Percentiles rank a stretch among this genome's conserved stretches.
phyloP scores from a whole-genome alignment of 2,113 vertebrate genomes.

The Callipepla squamata region DNA sequence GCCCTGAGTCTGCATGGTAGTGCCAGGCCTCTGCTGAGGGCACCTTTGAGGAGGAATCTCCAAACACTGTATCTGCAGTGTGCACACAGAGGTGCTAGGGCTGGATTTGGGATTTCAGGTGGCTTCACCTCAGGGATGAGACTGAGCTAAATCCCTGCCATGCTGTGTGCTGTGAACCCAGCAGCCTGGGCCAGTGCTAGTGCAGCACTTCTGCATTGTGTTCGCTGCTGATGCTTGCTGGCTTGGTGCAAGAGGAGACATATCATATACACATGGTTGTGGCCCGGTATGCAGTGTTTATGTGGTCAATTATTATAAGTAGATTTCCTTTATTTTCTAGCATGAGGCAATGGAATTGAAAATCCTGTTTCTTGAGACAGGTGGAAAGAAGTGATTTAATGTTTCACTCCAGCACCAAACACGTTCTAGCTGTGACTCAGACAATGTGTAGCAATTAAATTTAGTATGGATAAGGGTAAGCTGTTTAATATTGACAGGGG shows the following conservation, averaged over 20 bases:
- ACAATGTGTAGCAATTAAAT: conserved; percentile 26
- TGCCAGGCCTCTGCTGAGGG: background rate
- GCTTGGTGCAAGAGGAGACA: background rate
- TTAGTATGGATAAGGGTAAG: background rate
- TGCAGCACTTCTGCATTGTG: fast-evolving
- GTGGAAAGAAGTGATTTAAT: conserved; percentile 60
- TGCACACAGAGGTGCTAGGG: fast-evolving
- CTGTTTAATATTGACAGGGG: background rate
- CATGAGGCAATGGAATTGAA: conserved; percentile 26
- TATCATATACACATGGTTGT: fast-evolving
- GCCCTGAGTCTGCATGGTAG: background rate
- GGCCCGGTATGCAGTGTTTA: background rate
- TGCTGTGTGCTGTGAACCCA: background rate
- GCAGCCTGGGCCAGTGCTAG: background rate
- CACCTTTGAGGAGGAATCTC: background rate
- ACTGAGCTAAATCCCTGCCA: background rate
- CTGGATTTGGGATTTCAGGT: background rate
- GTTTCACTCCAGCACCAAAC: background rate
- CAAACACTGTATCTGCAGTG: fast-evolving
- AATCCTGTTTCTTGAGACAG: conserved; percentile 30
- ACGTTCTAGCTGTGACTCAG: conserved; percentile 10
- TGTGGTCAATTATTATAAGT: conserved; percentile 25
- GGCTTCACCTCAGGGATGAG: background rate
- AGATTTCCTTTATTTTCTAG: conserved; percentile 42
- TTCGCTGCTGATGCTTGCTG: background rate